These are phyloP conservation scores for Pao palembangensis DNA, from an alignment of 2,113 vertebrate species.

Conservation along the genomic window DNA sequence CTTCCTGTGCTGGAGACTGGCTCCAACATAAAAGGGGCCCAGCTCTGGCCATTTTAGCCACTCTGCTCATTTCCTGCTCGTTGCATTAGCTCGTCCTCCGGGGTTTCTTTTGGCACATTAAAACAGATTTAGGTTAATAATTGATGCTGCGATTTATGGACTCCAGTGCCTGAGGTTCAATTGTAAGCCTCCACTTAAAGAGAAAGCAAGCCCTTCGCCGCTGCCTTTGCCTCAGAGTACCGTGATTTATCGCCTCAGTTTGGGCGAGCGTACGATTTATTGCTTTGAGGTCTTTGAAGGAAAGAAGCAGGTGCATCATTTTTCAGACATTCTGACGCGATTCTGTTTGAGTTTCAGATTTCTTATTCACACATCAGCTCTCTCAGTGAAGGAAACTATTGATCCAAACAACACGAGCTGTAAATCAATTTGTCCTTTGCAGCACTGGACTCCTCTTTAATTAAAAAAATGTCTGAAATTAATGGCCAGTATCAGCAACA, in stretches of 20 bases:
- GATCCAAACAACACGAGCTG: conserved; percentile 32
- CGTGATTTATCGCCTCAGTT: conserved; percentile 58
- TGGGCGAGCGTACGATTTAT: conserved; percentile 54
- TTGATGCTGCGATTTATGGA: conserved; percentile 74
- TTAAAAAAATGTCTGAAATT: conserved; percentile 39
- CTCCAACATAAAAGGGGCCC: conserved; percentile 25
- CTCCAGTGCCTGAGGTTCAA: conserved; percentile 64
- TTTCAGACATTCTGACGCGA: conserved; percentile 53
- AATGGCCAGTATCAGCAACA: conserved; percentile 27
- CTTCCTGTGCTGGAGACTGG: conserved; percentile 56
- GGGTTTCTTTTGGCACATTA: conserved; percentile 75
- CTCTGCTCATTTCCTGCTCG: conserved; percentile 66
- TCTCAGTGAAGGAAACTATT: conserved; percentile 46
- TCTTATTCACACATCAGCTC: conserved; percentile 42
- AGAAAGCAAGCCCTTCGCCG: conserved; percentile 57
- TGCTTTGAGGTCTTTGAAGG: conserved; percentile 27
- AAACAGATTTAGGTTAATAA: conserved; percentile 75
- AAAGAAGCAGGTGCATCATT: conserved; percentile 45
- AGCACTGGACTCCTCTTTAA: conserved; percentile 26
- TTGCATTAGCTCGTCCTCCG: conserved; percentile 67
- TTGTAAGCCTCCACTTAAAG: conserved; percentile 72
- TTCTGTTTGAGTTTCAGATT: conserved; percentile 55
- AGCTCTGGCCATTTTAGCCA: conserved; percentile 60
- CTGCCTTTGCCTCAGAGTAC: conserved; percentile 39
- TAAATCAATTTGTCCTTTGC: conserved; percentile 40